Conservation (phyloP, 2,797 vertebrate species). For the Sebastes diploproa region DNA sequence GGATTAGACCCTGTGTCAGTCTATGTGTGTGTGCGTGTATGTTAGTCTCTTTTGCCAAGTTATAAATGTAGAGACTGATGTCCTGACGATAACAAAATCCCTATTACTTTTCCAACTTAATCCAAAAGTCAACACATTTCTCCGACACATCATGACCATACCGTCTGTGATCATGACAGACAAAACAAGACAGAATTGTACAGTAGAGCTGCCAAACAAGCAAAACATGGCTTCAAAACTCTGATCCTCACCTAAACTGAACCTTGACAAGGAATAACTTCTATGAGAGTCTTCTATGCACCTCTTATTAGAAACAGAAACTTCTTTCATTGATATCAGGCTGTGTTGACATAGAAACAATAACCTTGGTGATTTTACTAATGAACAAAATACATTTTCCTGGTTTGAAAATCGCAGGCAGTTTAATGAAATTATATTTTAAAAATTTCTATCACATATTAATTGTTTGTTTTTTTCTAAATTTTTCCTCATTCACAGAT, state of each 20-base stretch:
- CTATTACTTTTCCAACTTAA: conserved; percentile 37
- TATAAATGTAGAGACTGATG: conserved; percentile 49
- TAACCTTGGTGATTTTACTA: neutral
- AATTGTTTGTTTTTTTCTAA: neutral
- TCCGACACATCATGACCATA: neutral
- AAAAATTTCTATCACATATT: neutral
- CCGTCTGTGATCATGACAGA: neutral
- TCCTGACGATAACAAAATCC: conserved; percentile 31
- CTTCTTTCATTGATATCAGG: neutral
- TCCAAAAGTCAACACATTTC: conserved; percentile 38
- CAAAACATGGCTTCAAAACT: neutral
- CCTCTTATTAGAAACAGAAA: neutral
- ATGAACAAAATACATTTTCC: neutral
- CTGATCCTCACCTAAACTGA: neutral
- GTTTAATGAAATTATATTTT: neutral
- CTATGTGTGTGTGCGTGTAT: conserved; percentile 1
- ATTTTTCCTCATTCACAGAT: neutral
- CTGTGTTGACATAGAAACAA: neutral
- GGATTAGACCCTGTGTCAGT: conserved; percentile 60
- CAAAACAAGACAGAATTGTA: conserved; percentile 19
- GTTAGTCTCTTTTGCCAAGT: neutral
- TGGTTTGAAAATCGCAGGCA: neutral
- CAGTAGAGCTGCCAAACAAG: conserved; percentile 4
- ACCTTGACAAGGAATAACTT: neutral
- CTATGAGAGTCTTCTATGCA: neutral